A percentile compares a stretch with the other conserved stretches of the same genome.
These are phyloP conservation scores for Bombus turneri DNA, from an alignment of 1,140 invertebrate genomes.

Conservation along the genomic window DNA sequence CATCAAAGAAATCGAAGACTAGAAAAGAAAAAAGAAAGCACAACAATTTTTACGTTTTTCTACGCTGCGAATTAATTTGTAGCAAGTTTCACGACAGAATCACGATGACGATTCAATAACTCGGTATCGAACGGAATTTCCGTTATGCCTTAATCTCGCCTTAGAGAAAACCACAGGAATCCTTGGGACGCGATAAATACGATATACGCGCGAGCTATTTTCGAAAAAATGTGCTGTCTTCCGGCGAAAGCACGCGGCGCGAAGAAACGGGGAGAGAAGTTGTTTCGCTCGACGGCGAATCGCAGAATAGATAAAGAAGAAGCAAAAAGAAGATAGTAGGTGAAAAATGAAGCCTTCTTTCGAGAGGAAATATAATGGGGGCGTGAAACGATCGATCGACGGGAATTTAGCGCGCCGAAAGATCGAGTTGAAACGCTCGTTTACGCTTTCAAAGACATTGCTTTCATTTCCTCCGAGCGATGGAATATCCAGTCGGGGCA, in stretches of 20 bases:
- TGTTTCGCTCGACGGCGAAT: slow-evolving; percentile 26
- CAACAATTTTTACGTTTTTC: too few species aligned
- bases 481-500: background rate
- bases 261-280: background rate
- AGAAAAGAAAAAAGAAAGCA: too few species aligned
- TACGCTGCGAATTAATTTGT: too few species aligned
- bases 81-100: too few species aligned
- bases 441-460: slow-evolving; percentile 19
- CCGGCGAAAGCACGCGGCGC: background rate
- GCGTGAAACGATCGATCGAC: slow-evolving; percentile 29
- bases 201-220: slow-evolving; percentile 1
- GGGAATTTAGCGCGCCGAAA: slow-evolving; percentile 25
- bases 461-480: slow-evolving; percentile 4
- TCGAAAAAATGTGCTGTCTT: background rate
- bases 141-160: background rate
- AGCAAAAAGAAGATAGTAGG: slow-evolving; percentile 15
- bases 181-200: background rate
- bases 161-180: background rate
- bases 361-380: slow-evolving; percentile 31
- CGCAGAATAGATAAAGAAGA: slow-evolving; percentile 35
- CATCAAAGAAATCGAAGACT: too few species aligned
- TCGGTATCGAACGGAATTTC: background rate
- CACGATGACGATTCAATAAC: too few species aligned
- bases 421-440: background rate
- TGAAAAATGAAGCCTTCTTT: slow-evolving; percentile 50